A percentile compares a stretch with the other conserved stretches of the same genome.
Evolutionary conservation across 37 sponge, comb jelly and placozoan species (phyloP).

Genomic region (Aplysina aerophoba): DNA sequence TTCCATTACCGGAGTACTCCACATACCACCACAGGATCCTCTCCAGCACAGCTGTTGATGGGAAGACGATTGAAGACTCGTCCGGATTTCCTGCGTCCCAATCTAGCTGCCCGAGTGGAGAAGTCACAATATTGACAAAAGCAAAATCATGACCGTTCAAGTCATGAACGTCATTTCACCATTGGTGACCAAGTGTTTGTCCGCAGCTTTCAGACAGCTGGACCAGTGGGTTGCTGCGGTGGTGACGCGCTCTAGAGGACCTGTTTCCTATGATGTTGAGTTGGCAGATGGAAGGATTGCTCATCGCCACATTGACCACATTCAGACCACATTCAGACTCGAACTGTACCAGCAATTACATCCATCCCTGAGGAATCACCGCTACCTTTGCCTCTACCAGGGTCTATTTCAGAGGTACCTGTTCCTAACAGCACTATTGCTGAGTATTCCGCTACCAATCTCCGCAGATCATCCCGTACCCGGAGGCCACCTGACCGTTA

Average conservation of each 20-base stretch:
- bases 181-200: background rate
- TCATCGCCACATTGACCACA: background rate
- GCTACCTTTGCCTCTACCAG: too few species aligned
- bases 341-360: too few species aligned
- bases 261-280: background rate
- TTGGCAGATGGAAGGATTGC: background rate
- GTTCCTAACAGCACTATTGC: too few species aligned
- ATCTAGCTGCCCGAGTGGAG: background rate
- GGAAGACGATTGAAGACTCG: conserved; percentile 30
- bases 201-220: background rate
- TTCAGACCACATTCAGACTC: too few species aligned
- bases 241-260: background rate
- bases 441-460: too few species aligned
- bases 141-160: background rate
- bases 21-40: conserved; percentile 29
- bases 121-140: background rate
- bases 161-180: background rate
- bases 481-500: too few species aligned
- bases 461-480: too few species aligned
- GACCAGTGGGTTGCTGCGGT: background rate
- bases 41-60: conserved; percentile 38
- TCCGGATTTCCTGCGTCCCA: conserved; percentile 25
- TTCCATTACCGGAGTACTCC: conserved; percentile 38
- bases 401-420: too few species aligned
- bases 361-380: too few species aligned